Base-by-base conservation (phyloP, 2,797 vertebrate species). In the Anguilla megastoma region DNA sequence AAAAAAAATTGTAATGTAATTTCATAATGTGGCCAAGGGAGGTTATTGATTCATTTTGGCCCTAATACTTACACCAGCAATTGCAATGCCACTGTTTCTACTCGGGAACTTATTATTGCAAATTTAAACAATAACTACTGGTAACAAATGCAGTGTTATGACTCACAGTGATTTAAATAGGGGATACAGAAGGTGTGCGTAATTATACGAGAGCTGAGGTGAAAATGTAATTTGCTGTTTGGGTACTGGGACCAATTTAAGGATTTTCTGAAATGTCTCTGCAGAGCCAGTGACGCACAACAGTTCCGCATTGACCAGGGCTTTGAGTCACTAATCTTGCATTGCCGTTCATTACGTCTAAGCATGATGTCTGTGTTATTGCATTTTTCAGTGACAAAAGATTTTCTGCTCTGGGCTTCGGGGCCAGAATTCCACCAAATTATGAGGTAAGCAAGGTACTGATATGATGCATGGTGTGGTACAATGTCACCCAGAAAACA, bases 351-450 rank as follows among this genome's bases (percentile, higher is more conserved):
- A 82, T 50, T 50, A n/a, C 2, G n/a, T 82, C 45, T 82, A 48
- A 50, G 21, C 24, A 45, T 48, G n/a, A 48, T 24, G 74, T 74
- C 8, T 71, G n/a, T 84, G 5, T 69, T 87, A 2, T 85, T 88
- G 79, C 85, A 88, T 56, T 90, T 86, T 30, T 84, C 92, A 99
- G 98, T 0, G 97, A 99, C 92, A 99, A 98, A 95, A 96, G 97
- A 86, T 99, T 99, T 95, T 99, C 98, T 0, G 98, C 98, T 90
- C 91, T 99, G 96, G 98, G 98, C 85, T 99, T 99, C 84, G 97
- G 98, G 69, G 98, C 98, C n/a, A 96, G 97, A 94, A 99, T 99
- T 89, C 98, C 98, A 86, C 98, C 98, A 87, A 98, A 98, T 91
- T 99, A 98, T 0, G 98, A 99, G 96, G 98, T 98, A 93, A 95